Conservation (phyloP, 1,140 invertebrate species). For the Holotrichia oblita region DNA sequence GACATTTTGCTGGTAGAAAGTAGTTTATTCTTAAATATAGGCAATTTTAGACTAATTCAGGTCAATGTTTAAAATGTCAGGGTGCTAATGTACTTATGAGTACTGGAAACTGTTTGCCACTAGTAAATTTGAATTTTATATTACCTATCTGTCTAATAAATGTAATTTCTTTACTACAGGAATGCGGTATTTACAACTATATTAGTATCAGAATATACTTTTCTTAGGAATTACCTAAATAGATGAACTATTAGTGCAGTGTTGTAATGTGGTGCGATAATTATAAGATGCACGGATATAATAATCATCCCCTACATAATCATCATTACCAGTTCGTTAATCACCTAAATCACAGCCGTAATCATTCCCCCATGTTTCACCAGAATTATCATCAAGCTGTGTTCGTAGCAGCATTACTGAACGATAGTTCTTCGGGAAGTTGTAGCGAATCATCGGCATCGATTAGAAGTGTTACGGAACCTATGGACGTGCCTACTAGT, state of each 20-base stretch:
- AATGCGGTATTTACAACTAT: background rate
- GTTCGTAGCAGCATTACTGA: background rate
- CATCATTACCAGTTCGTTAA: conserved; percentile 27
- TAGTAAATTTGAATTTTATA: background rate
- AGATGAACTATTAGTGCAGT: background rate
- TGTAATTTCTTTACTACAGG: background rate
- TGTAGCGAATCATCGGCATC: conserved; percentile 55
- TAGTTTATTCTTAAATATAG: no score
- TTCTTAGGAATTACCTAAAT: background rate
- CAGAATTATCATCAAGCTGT: conserved; percentile 8
- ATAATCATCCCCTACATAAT: conserved; percentile 42
- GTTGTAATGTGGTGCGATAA: conserved; percentile 25
- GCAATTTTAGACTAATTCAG: no score
- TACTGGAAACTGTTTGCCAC: background rate
- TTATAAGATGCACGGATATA: conserved; percentile 37
- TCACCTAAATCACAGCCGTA: conserved; percentile 31
- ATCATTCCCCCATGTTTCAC: conserved; percentile 27
- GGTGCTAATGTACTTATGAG: background rate
- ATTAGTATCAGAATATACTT: background rate
- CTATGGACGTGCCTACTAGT: conserved; percentile 53
- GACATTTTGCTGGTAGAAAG: no score
- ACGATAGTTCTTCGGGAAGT: conserved; percentile 48
- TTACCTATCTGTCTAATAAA: background rate
- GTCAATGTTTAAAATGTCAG: no score
- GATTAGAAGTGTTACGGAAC: conserved; percentile 45